Evolutionary conservation across 2,888 invertebrate species (phyloP).

Genomic region (Liopterus haemorrhoidalis): DNA sequence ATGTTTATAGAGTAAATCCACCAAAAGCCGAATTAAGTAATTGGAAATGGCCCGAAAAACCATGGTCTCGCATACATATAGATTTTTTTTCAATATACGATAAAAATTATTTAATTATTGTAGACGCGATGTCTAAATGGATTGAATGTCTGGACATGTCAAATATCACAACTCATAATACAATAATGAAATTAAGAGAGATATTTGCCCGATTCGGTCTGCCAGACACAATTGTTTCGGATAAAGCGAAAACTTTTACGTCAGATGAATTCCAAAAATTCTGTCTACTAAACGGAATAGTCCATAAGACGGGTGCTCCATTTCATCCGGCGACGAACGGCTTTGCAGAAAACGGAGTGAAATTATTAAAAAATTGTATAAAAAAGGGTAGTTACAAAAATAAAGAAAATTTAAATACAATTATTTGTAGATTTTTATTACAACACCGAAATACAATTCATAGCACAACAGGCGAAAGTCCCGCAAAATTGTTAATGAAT

Average conservation of each 20-base stretch:
- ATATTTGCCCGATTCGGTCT: conserved; percentile 19
- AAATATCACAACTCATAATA: neutral
- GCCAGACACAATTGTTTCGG: conserved; percentile 1
- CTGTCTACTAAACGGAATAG: neutral
- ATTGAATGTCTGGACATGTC: conserved; percentile 22
- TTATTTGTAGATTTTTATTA: no score
- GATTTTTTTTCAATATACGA: conserved; percentile 29
- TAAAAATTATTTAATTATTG: conserved; percentile 22
- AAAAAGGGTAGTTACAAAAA: no score
- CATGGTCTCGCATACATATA: conserved; percentile 29
- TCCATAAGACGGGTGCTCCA: neutral
- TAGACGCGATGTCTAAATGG: conserved; percentile 31
- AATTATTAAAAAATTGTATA: no score
- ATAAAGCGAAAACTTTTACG: neutral
- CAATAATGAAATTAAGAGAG: conserved; percentile 10
- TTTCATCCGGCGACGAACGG: neutral
- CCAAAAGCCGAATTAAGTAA: conserved; percentile 21
- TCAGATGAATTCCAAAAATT: neutral
- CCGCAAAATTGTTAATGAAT: neutral
- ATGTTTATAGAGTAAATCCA: conserved; percentile 19
- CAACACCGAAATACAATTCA: no score
- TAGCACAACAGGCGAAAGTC: neutral
- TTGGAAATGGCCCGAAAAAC: conserved; percentile 26
- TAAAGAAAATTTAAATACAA: no score
- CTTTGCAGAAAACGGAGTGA: no score